phyloP scores from a whole-genome alignment of 2,113 vertebrate species.

The Camelus dromedarius region DNA sequence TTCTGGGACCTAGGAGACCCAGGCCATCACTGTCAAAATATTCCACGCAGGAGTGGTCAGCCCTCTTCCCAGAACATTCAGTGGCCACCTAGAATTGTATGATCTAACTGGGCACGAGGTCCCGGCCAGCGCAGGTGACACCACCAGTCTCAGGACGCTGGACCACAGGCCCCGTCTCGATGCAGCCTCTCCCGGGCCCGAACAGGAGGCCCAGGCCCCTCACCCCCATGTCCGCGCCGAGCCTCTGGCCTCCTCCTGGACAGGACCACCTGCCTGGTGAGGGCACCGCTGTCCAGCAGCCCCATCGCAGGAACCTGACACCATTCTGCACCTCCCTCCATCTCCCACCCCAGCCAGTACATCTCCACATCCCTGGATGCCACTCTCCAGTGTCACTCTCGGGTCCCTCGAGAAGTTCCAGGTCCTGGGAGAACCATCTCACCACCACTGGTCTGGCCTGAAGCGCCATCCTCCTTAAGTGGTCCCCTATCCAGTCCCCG shows the following conservation, averaged over 20 bases:
- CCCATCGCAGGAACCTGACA: too few relatives aligned
- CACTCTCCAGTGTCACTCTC: background rate
- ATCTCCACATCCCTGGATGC: background rate
- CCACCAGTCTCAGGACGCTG: too few relatives aligned
- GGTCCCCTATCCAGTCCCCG: background rate
- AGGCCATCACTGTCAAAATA: background rate
- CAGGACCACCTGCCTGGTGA: background rate
- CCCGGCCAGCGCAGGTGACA: background rate
- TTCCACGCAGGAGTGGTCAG: fast-evolving
- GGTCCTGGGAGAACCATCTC: background rate
- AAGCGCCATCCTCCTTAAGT: background rate
- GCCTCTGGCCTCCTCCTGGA: background rate
- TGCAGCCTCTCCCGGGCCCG: background rate
- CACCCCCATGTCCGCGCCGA: background rate
- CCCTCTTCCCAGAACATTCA: fast-evolving
- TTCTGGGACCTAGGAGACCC: background rate
- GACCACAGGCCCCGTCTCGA: background rate
- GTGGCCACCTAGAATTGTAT: background rate
- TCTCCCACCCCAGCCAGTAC: background rate
- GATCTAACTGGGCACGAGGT: background rate
- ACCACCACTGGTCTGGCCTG: fast-evolving
- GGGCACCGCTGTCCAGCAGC: background rate
- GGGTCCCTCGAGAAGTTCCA: background rate
- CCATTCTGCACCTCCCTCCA: background rate
- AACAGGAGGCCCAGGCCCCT: background rate